Conservation (phyloP, 92 coral and sea anemone genomes). For the Chrysogorgia sp. region DNA sequence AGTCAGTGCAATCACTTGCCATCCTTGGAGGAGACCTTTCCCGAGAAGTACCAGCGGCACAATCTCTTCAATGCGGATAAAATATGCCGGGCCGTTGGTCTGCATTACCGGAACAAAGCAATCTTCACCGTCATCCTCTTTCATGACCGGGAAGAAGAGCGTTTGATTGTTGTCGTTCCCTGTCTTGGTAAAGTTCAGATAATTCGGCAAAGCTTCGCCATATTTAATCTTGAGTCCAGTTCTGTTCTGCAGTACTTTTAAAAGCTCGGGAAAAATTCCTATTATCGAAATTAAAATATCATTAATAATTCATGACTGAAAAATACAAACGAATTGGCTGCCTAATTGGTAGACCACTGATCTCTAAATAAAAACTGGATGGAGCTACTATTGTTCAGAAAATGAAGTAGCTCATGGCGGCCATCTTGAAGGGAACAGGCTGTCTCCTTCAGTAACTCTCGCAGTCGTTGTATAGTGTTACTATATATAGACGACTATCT, state of each 20-base stretch:
- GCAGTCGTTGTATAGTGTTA: too few relatives aligned
- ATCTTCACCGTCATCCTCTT: slow-evolving; percentile 12
- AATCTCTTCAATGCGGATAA: slow-evolving; percentile 52
- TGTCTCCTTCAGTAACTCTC: too few relatives aligned
- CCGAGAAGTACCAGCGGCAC: slow-evolving; percentile 83
- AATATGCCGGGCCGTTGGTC: slow-evolving; percentile 64
- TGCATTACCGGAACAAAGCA: slow-evolving; percentile 48
- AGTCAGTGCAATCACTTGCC: slow-evolving; percentile 85
- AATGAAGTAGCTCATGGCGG: too few relatives aligned
- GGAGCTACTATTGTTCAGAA: too few relatives aligned
- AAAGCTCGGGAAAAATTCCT: slow-evolving; percentile 10
- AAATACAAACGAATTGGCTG: too few relatives aligned
- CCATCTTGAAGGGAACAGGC: too few relatives aligned
- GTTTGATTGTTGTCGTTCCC: slow-evolving; percentile 6
- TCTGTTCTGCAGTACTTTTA: slow-evolving; percentile 27
- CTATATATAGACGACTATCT: too few relatives aligned
- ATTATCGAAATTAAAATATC: background rate
- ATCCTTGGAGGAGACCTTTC: slow-evolving; percentile 79
- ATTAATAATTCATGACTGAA: too few relatives aligned
- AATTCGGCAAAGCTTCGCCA: slow-evolving; percentile 1
- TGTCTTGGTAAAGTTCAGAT: background rate
- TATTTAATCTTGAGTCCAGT: slow-evolving; percentile 21
- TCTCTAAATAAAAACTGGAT: too few relatives aligned
- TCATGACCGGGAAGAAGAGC: slow-evolving; percentile 51
- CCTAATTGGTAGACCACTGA: too few relatives aligned